Percentiles rank a stretch among this genome's conserved stretches.
Evolutionary conservation across 2,888 invertebrate species (phyloP).

Genomic region (Cephus rjabovi): DNA sequence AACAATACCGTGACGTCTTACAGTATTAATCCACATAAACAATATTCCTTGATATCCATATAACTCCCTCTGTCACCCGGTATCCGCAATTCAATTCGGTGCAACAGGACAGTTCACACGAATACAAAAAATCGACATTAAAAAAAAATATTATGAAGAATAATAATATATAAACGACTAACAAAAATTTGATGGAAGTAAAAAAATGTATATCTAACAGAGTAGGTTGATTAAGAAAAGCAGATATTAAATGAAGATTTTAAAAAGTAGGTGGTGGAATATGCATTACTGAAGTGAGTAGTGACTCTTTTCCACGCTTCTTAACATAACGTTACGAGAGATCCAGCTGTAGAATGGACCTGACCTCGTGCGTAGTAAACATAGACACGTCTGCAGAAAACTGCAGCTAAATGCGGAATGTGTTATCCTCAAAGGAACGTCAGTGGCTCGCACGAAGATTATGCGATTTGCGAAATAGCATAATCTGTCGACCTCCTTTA

Average conservation of each 20-base stretch:
- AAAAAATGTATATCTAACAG: background rate
- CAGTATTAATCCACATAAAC: too few species aligned
- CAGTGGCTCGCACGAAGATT: background rate
- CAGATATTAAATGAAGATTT: background rate
- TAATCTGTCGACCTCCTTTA: background rate
- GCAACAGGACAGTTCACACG: too few species aligned
- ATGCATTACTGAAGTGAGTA: background rate
- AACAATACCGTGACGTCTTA: background rate
- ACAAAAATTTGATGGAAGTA: too few species aligned
- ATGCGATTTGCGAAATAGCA: background rate
- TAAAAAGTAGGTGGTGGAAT: background rate
- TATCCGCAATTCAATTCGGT: too few species aligned
- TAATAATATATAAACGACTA: too few species aligned
- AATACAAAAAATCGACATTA: too few species aligned
- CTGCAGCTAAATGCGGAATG: background rate
- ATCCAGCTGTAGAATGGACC: background rate
- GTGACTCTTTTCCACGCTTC: background rate
- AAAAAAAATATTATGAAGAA: too few species aligned
- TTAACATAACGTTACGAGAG: background rate
- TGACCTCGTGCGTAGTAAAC: background rate
- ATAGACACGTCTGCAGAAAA: background rate
- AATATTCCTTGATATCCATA: too few species aligned
- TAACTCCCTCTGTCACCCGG: too few species aligned
- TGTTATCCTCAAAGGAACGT: background rate
- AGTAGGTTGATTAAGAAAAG: background rate